These are phyloP conservation scores for Drosophila colorata DNA, from an alignment of 2,888 invertebrate species.

Conservation along the genomic window DNA sequence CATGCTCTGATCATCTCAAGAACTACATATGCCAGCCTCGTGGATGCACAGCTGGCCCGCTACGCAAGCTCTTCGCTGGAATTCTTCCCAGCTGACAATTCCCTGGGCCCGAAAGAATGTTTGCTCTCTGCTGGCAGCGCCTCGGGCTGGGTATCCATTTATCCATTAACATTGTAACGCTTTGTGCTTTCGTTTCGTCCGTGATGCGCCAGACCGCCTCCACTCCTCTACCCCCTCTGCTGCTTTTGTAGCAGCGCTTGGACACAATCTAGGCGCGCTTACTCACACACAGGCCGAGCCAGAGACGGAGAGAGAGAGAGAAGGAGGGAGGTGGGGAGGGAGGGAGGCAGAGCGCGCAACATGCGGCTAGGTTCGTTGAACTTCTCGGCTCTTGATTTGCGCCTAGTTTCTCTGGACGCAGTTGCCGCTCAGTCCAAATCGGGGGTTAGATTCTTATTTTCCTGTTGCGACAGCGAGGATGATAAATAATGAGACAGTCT, in stretches of 20 bases:
- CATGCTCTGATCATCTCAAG: neutral
- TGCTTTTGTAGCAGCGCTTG: conserved; percentile 60
- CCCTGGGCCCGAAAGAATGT: conserved; percentile 33
- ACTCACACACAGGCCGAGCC: conserved; percentile 24
- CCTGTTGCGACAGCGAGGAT: conserved; percentile 65
- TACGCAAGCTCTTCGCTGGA: conserved; percentile 33
- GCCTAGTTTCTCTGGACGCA: conserved; percentile 61
- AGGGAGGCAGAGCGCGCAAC: conserved; percentile 15
- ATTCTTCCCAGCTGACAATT: conserved; percentile 24
- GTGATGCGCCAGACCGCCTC: conserved; percentile 35
- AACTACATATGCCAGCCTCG: neutral
- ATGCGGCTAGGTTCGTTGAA: conserved; percentile 68
- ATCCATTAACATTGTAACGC: conserved; percentile 72
- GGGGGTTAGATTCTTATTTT: conserved; percentile 68
- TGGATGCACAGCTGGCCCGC: conserved; percentile 32
- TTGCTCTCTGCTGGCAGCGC: conserved; percentile 28
- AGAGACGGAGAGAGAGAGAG: conserved; percentile 20
- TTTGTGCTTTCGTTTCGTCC: conserved; percentile 73
- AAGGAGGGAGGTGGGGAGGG: conserved; percentile 17
- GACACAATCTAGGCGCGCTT: conserved; percentile 74
- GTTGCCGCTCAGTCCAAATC: conserved; percentile 48
- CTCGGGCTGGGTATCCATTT: conserved; percentile 45
- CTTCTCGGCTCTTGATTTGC: conserved; percentile 70
- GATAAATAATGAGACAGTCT: conserved; percentile 64
- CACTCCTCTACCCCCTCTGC: neutral